Base-by-base conservation (phyloP, 1,140 invertebrate genomes). In the Drosophila guanche region DNA sequence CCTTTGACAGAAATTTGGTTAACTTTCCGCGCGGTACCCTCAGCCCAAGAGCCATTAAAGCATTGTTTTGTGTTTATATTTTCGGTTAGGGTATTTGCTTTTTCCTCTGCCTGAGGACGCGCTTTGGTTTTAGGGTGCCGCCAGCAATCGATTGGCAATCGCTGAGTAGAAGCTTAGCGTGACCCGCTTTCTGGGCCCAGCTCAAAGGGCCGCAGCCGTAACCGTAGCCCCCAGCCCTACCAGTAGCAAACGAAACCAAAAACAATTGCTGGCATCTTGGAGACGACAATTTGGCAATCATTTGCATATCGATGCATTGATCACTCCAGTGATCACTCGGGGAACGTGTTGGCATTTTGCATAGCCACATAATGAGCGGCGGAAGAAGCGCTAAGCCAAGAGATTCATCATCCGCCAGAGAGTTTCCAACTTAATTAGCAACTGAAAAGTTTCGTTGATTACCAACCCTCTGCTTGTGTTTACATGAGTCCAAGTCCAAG, bases 321-420 rank as follows among this genome's bases (percentile, higher is more conserved):
- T 86, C 83, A 41, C 55, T 65, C 50, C 67, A 8, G n/a, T 20
- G 16, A n/a, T 53, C 46, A n/a, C n/a, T 29, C 23, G 69, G 77
- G 65, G 77, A 86, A 86, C 77, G 65, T 76, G 68, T 69, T 85
- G 81, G 69, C 81, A 86, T 85, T 85, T 80, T 62, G 56, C 61
- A 67, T 66, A 8, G 10, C 14, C 23, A 25, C 22, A 48, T 48
- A 45, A 16, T 5, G 16, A 16, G 43, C 46, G 16, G 4, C 16
- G 2, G n/a, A 20, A 20, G 5, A 7, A 6, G 10, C 33, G 33
- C 10, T 16, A 5, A 50, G 51, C 41, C 33, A 22, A 7, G 7
- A 55, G 50, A 43, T 62, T 70, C 55, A 58, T 72, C 42, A 23
- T 41, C 8, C 23, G 29, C 14, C 48, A 14, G 5, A 27, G 45